Base-by-base conservation (phyloP, 1,140 invertebrate genomes). In the Bombus haemorrhoidalis region DNA sequence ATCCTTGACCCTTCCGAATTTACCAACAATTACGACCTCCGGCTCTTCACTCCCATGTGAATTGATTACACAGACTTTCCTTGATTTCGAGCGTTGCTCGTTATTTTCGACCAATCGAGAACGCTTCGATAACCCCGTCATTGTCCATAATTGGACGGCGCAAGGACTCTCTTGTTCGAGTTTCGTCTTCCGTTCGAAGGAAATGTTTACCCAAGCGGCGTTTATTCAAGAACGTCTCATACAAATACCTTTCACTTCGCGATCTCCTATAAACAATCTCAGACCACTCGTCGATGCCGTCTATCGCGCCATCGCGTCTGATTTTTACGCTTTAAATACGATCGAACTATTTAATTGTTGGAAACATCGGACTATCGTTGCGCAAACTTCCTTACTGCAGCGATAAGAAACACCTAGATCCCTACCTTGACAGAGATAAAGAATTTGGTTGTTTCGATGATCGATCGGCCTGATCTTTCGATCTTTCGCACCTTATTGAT, bases 1-100 rank as follows among this genome's bases (percentile, higher is more conserved):
- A 34, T 64, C 68, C 22, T 34, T 57, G 41, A 37, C 74, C 41
- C 43, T n/a, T 41, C 32, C 73, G 34, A 77, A 83, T 69, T 83
- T 34, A 69, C 53, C 32, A 13, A 25, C 73, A 10, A 25, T 12
- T 25, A 3, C 66, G 8, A 22, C 0, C 15, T 9, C 0, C n/a
- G 18, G 34, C 8, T 22, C 8, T 32, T 18, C 66, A 22, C 8
- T 22, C 32, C 66, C 66, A 1, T 1, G 3, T 37, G 18, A 66
- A 66, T 34, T 18, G 34, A 80, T 69, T 80, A 71, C 43, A 34
- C 28, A 12, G 22, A 80, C 66, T 39, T 68, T 68, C 66, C 9
- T 34, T 1, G 18, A 22, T 68, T 68, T 22, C 32, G 6, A 37
- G 32, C 32, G 66, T 37, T 18, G 32, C 32, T 25, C 66, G 66